A percentile compares a stretch with the other conserved stretches of the same genome.
phyloP scores from a whole-genome alignment of 2,888 invertebrate genomes.

The Sepioteuthis lessoniana region DNA sequence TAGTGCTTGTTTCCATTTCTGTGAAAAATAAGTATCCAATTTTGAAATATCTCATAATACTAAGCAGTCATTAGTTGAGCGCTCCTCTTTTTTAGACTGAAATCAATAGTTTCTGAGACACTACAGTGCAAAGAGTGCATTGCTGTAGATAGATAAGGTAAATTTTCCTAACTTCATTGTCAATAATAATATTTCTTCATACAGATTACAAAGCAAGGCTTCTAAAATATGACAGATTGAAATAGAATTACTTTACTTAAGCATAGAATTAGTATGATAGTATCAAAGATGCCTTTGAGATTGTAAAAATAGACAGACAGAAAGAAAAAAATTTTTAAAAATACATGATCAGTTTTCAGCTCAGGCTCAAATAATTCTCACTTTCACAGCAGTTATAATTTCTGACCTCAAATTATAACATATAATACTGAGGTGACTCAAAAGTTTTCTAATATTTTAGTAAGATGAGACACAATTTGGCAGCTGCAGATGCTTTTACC shows the following conservation, averaged over 20 bases:
- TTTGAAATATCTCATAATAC: background rate
- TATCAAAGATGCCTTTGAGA: background rate
- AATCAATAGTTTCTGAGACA: background rate
- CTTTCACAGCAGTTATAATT: too few species aligned
- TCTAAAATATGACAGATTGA: background rate
- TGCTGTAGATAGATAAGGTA: background rate
- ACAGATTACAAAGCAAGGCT: background rate
- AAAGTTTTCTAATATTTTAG: too few species aligned
- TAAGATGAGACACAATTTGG: too few species aligned
- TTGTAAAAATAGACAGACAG: background rate
- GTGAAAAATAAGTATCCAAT: too few species aligned
- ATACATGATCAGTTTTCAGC: too few species aligned
- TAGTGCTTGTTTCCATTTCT: too few species aligned
- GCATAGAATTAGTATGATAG: background rate
- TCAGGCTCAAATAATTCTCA: too few species aligned
- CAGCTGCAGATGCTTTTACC: too few species aligned
- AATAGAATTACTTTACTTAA: background rate
- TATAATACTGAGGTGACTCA: too few species aligned
- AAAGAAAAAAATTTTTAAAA: too few species aligned
- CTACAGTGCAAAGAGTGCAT: conserved; percentile 33
- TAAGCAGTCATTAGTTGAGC: background rate
- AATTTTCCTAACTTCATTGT: background rate
- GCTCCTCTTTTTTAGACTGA: background rate
- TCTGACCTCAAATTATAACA: too few species aligned
- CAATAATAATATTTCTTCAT: background rate